Evolutionary conservation across 2,888 invertebrate genomes (phyloP).

Genomic region (Bruchidius siliquastri): DNA sequence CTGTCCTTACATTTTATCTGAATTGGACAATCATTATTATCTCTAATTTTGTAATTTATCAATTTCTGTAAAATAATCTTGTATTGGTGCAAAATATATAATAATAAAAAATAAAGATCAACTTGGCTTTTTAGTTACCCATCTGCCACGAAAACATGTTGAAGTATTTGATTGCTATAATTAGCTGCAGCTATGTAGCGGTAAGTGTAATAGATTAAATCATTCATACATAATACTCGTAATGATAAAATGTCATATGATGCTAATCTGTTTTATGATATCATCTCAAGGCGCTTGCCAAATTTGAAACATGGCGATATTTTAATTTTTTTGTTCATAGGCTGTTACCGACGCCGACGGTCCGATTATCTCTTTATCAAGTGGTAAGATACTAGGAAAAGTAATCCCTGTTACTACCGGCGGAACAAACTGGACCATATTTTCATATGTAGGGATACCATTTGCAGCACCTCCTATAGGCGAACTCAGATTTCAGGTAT

Average conservation of each 20-base stretch:
- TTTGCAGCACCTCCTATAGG: slow-evolving; percentile 32
- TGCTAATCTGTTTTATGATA: too few relatives aligned
- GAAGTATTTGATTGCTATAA: not conserved
- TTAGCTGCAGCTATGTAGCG: not conserved
- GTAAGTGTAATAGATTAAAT: too few relatives aligned
- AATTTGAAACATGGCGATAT: too few relatives aligned
- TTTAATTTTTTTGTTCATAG: too few relatives aligned
- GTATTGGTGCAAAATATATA: not conserved
- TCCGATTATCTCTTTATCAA: slow-evolving; percentile 13
- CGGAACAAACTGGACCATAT: slow-evolving; percentile 13
- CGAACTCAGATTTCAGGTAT: slow-evolving; percentile 29
- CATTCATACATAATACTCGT: too few relatives aligned
- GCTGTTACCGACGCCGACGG: slow-evolving; percentile 7
- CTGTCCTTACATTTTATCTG: not conserved
- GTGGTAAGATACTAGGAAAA: slow-evolving; percentile 23
- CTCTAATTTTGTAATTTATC: not conserved
- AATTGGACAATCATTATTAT: not conserved
- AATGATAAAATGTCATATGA: too few relatives aligned
- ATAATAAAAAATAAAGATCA: too few relatives aligned
- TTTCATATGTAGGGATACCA: slow-evolving; percentile 26
- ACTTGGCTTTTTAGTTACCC: too few relatives aligned
- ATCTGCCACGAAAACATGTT: not conserved
- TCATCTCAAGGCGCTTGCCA: too few relatives aligned
- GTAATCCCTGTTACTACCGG: slow-evolving; percentile 1
- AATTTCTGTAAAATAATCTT: not conserved